Conservation (phyloP, 2,113 vertebrate species). For the Tapirus terrestris region DNA sequence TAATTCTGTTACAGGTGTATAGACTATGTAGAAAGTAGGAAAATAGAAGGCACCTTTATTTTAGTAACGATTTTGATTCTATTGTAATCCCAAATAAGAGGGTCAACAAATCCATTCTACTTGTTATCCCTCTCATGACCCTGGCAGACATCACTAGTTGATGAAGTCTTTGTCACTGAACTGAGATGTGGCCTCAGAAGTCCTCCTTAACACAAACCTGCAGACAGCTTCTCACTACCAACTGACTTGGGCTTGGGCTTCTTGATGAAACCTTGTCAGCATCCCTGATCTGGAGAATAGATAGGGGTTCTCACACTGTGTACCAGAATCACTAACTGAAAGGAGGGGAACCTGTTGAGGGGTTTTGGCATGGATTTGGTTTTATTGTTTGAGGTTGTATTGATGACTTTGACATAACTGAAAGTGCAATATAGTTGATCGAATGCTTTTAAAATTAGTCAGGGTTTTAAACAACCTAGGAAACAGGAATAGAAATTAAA, state of each 20-base stretch:
- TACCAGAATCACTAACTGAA: neutral
- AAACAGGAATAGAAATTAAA: neutral
- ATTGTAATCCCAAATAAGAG: neutral
- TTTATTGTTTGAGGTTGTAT: neutral
- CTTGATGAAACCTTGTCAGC: neutral
- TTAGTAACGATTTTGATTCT: neutral
- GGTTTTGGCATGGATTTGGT: neutral
- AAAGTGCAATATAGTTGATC: neutral
- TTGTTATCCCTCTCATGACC: neutral
- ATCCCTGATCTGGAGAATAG: neutral
- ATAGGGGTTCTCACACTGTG: neutral
- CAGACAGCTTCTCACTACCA: neutral
- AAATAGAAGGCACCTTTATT: neutral
- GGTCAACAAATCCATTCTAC: neutral
- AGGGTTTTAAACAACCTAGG: neutral
- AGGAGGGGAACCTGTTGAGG: neutral
- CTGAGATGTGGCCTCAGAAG: neutral
- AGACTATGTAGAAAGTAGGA: neutral
- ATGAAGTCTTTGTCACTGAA: neutral
- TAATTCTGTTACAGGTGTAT: neutral
- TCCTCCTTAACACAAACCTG: neutral
- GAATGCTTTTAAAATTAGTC: conserved; percentile 1
- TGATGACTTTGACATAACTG: neutral
- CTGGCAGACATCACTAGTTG: neutral
- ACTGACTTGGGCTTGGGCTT: neutral